Evolutionary conservation across 2,888 invertebrate genomes (phyloP), one percentile per base, ranked within the genome.

Genomic region (Octonoba sinensis): DNA sequence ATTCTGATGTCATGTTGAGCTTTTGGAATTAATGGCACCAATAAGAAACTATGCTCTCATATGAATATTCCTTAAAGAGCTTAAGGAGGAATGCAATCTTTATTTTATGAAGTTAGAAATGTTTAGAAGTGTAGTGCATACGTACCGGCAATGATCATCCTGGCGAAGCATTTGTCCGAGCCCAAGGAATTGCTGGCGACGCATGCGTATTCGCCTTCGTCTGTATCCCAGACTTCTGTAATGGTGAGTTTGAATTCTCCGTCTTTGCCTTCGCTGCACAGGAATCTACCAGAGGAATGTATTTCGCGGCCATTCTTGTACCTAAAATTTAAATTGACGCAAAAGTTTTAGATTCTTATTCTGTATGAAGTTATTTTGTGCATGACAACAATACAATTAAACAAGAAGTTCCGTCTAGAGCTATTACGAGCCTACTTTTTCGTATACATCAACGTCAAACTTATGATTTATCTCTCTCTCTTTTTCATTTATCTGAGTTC

Each of bases 171-270:
- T 84, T 94, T 93, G 8, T 96, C 96, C 85, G 94, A 93, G 60
- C 99, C 99, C 57, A 97, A 92, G 15, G 94, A 92, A 89, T 99
- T 99, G 87, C 93, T 92, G 0, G 99, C 95, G 87, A 99, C 97
- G 88, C 99, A 99, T 0, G 96, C 96, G 90, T 96, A 98, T 87
- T 97, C 96, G 15, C 97, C 98, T 85, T 95, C 96, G 89, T 99
- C 99, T 6, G 93, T 93, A 82, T 96, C 94, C 86, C 93, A 92
- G 0, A 96, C 93, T 86, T 98, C 97, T 60, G 92, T 91, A 87
- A 99, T 94, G 86, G 95, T 94, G 83, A 99, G 91, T 84, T 93
- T 92, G 88, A 96, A 95, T 0, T 93, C 91, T 56, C 95, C 96
- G 84, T 93, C 93, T 82, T 89, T 89, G 57, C 91, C 90, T n/a